Percentiles rank a stretch among this genome's conserved stretches.
Conservation (phyloP, 1,140 invertebrate species). For the Neuroterus valhalla region DNA sequence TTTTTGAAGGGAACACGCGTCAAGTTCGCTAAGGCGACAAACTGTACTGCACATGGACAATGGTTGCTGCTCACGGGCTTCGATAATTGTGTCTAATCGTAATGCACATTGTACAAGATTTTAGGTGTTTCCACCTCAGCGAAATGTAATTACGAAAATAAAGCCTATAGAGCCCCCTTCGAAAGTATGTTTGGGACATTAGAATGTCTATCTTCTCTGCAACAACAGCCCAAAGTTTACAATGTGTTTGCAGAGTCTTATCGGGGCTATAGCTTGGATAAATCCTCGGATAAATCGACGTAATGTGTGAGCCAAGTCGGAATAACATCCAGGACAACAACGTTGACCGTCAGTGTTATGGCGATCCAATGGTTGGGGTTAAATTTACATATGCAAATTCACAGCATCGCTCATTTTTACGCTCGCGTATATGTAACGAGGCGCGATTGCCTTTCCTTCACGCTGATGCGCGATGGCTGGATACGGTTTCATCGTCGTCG, state of each 20-base stretch:
- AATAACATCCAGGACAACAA: conserved; percentile 32
- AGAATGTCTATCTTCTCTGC: not conserved
- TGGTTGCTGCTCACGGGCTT: not conserved
- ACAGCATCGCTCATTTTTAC: conserved; percentile 32
- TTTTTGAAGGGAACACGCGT: conserved; percentile 40
- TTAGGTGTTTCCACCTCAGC: not conserved
- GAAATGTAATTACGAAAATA: not conserved
- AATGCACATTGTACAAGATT: not conserved
- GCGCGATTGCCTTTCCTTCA: conserved; percentile 36
- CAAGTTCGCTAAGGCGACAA: conserved; percentile 23
- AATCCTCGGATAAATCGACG: conserved; percentile 17
- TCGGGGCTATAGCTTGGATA: too few species aligned
- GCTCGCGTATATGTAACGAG: conserved; percentile 38
- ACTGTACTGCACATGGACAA: conserved; percentile 24
- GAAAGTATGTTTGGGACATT: not conserved
- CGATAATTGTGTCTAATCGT: conserved; percentile 26
- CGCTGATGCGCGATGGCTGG: conserved; percentile 34
- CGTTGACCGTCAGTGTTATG: not conserved
- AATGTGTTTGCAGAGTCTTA: not conserved
- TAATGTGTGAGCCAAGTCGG: conserved; percentile 29
- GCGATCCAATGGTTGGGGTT: conserved; percentile 6
- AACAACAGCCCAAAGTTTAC: not conserved
- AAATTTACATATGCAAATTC: conserved; percentile 55
- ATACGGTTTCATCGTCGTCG: conserved; percentile 41
- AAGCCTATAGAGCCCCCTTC: not conserved